Evolutionary conservation across 2,113 vertebrate genomes (phyloP).

Genomic region (Dromas ardeola): DNA sequence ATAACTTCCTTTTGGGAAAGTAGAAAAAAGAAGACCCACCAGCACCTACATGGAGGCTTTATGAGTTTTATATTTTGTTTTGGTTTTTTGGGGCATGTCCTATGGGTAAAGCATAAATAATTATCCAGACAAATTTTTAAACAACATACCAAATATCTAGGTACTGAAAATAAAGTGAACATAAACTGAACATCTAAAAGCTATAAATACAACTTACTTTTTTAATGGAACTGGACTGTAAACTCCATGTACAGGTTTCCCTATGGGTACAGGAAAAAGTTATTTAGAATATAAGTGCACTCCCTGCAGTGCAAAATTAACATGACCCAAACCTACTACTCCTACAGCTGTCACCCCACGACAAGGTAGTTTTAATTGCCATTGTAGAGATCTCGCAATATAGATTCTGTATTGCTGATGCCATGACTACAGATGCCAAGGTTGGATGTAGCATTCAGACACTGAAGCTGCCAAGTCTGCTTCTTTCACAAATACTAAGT

Average conservation of each 20-base stretch:
- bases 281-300: neutral
- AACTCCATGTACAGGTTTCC: neutral
- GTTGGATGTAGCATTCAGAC: neutral
- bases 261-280: neutral
- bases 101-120: neutral
- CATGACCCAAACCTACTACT: neutral
- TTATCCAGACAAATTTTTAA: neutral
- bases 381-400: neutral
- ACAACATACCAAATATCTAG: neutral
- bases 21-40: neutral
- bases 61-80: neutral
- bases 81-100: neutral
- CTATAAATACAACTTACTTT: neutral
- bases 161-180: neutral
- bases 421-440: neutral
- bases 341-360: neutral
- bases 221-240: neutral
- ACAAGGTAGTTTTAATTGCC: neutral
- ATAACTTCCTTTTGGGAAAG: neutral
- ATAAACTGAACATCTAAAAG: neutral
- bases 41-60: neutral
- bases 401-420: neutral
- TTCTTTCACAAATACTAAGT: neutral
- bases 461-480: neutral
- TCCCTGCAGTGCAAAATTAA: neutral